These are phyloP conservation scores for Takifugu ocellatus DNA, from an alignment of 2,797 vertebrate genomes.

Conservation along the genomic window DNA sequence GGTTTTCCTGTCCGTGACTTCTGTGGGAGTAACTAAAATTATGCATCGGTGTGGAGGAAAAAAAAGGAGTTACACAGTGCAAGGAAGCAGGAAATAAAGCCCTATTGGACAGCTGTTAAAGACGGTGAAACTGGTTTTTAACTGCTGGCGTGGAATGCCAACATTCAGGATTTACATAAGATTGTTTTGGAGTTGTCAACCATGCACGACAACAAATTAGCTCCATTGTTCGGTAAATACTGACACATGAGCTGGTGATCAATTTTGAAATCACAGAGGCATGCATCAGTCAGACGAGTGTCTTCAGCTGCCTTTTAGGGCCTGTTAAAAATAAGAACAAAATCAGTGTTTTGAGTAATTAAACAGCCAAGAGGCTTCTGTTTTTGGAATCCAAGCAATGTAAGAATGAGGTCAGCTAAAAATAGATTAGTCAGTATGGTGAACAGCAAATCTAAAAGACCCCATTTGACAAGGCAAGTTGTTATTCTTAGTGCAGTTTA, in stretches of 20 bases:
- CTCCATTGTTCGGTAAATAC: too few species aligned
- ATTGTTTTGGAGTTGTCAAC: slow-evolving; percentile 6
- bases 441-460: not conserved
- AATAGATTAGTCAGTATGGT: slow-evolving; percentile 22
- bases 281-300: too few species aligned
- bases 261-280: too few species aligned
- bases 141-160: slow-evolving; percentile 53
- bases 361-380: too few species aligned
- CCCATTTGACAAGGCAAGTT: not conserved
- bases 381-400: not conserved
- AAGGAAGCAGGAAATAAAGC: slow-evolving; percentile 68
- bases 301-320: too few species aligned
- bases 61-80: slow-evolving; percentile 29
- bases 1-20: slow-evolving; percentile 48
- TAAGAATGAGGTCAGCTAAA: slow-evolving; percentile 10
- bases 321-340: too few species aligned
- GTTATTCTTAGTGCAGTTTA: slow-evolving; percentile 1
- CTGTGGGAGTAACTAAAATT: slow-evolving; percentile 53
- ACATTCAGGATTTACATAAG: slow-evolving; percentile 37
- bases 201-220: not conserved
- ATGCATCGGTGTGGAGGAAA: slow-evolving; percentile 21
- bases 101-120: slow-evolving; percentile 49
- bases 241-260: too few species aligned
- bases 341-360: too few species aligned
- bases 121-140: slow-evolving; percentile 25